Evolutionary conservation across 2,888 invertebrate species (phyloP), one percentile per base, ranked within the genome.

Genomic region (Hypomecis punctinalis): DNA sequence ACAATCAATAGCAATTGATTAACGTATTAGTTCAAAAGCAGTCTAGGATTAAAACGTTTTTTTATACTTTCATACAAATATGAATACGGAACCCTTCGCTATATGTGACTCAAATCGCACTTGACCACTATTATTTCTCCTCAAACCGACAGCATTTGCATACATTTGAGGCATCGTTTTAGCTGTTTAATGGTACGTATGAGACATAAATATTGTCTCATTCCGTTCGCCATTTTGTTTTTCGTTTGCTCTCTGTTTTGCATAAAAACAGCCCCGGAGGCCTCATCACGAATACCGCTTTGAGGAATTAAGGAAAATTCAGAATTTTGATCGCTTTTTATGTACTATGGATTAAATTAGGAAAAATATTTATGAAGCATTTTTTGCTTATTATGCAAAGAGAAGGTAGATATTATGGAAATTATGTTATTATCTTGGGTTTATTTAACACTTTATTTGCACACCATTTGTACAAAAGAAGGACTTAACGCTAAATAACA

Each of bases 131-230:
- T 49, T 71, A 69, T 73, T 71, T 67, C 58, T 64, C 54, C 61
- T 56, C 69, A 76, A 76, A 75, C 76, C 73, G 73, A 75, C 75
- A 67, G 73, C 81, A 87, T 88, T 89, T 89, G 87, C 88, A 89
- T 88, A 84, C 76, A 86, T 79, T 86, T 82, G 87, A 79, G 86
- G 84, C 78, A 83, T 85, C 84, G 78, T 81, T 84, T 86, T 78
- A 76, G 76, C 80, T 86, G 88, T 83, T 85, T 85, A 89, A 89
- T 89, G 88, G 81, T 76, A 83, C 88, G 88, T 85, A 78, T 77
- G 83, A 81, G 85, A 76, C 79, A 89, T 88, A 87, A 88, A 89
- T 89, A 88, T 86, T 85, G 84, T 84, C 82, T 80, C 80, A 73
- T 83, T 85, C 57, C 5, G 11, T 49, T 57, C 49, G 10, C 45